Evolutionary conservation across 2,113 vertebrate genomes (phyloP).

Genomic region (Cisticola juncidis): DNA sequence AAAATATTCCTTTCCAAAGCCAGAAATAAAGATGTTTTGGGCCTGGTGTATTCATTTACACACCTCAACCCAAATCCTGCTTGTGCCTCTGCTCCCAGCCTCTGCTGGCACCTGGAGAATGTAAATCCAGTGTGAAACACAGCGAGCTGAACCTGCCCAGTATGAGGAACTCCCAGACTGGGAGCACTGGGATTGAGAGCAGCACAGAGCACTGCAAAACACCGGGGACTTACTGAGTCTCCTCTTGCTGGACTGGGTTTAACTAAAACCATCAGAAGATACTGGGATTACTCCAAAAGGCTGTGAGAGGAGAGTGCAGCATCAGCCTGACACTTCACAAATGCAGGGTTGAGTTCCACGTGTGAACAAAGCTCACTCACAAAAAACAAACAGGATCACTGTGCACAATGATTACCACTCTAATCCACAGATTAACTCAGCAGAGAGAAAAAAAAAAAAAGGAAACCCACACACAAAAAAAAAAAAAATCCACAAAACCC

Average conservation of each 20-base stretch:
- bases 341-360: accelerated
- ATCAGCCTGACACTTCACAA: background rate
- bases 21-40: background rate
- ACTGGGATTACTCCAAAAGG: no score
- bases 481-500: background rate
- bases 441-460: background rate
- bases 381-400: background rate
- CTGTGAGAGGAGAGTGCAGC: background rate
- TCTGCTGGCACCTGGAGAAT: background rate
- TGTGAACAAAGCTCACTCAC: background rate
- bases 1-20: background rate
- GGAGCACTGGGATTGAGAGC: background rate
- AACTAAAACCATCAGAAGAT: background rate
- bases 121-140: background rate
- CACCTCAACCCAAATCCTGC: background rate
- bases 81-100: background rate
- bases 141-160: background rate
- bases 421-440: background rate
- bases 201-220: background rate
- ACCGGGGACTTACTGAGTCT: background rate
- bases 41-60: background rate
- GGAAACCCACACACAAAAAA: background rate
- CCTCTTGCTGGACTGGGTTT: background rate
- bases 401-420: background rate
- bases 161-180: background rate